These are phyloP conservation scores for Triops cancriformis DNA, from an alignment of 1,140 invertebrate species.

Conservation along the genomic window DNA sequence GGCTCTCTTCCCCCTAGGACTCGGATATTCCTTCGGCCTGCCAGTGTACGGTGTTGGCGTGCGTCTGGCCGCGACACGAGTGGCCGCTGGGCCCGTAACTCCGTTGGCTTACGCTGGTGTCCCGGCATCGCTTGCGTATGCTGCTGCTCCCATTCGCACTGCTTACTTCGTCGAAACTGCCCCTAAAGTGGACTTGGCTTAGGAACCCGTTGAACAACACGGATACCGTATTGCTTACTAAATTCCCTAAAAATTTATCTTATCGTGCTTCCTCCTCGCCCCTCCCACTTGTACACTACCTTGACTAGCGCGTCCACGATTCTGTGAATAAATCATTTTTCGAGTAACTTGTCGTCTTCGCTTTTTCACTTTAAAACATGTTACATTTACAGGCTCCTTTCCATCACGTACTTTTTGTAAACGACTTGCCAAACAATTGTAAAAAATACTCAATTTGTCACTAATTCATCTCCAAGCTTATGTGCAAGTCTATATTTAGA, in stretches of 20 bases:
- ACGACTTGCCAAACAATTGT: no score
- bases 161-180: constrained; percentile 38
- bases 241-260: neutral
- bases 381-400: no score
- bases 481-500: no score
- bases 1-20: neutral
- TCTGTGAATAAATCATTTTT: no score
- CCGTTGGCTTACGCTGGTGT: constrained; percentile 28
- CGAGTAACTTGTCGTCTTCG: no score
- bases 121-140: constrained; percentile 31
- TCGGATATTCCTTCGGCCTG: neutral
- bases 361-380: no score
- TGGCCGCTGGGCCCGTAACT: no score
- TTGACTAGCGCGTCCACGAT: no score
- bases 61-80: constrained; percentile 17
- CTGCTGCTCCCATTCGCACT: constrained; percentile 31
- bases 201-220: constrained; percentile 42
- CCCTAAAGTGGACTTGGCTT: constrained; percentile 38
- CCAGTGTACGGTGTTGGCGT: neutral
- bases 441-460: no score
- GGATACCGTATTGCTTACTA: constrained; percentile 39
- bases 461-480: no score
- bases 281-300: neutral
- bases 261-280: neutral
- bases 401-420: no score